Conservation (phyloP, 1,140 invertebrate genomes). For the Oryctes rhinoceros region DNA sequence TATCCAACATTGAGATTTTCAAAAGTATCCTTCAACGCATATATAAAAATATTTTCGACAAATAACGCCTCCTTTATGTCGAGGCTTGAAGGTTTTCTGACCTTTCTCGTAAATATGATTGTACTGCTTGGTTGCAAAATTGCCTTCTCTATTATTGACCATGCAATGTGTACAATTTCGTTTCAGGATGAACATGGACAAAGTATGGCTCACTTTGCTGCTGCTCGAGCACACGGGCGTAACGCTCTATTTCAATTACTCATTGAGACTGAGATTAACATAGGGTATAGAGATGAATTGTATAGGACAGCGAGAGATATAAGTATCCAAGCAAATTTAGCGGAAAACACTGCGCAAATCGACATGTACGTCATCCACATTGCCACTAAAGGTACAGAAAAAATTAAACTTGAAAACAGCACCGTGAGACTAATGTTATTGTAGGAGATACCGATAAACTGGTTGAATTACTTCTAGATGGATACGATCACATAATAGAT, state of each 20-base stretch:
- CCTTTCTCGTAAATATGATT: background rate
- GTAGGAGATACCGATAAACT: slow-evolving; percentile 80
- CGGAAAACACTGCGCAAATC: slow-evolving; percentile 83
- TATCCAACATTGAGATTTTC: no score
- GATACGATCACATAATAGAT: slow-evolving; percentile 88
- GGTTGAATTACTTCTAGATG: slow-evolving; percentile 79
- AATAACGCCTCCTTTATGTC: no score
- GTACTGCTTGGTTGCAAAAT: background rate
- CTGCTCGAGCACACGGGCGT: slow-evolving; percentile 76
- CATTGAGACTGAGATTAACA: slow-evolving; percentile 78
- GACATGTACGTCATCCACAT: slow-evolving; percentile 81
- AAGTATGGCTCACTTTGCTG: slow-evolving; percentile 88
- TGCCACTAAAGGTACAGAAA: slow-evolving; percentile 72
- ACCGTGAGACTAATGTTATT: slow-evolving; percentile 41
- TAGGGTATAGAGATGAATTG: slow-evolving; percentile 80
- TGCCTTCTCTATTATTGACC: no score
- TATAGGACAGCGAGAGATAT: slow-evolving; percentile 89
- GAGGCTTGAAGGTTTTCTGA: no score
- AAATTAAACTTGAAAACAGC: background rate
- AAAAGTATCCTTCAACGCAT: no score
- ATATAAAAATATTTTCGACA: no score
- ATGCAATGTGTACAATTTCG: background rate
- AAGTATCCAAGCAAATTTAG: slow-evolving; percentile 77
- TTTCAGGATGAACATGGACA: slow-evolving; percentile 85
- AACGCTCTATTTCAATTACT: slow-evolving; percentile 80